These are phyloP conservation scores for Megalonaias nervosa DNA, from an alignment of 1,140 invertebrate genomes.

Conservation along the genomic window DNA sequence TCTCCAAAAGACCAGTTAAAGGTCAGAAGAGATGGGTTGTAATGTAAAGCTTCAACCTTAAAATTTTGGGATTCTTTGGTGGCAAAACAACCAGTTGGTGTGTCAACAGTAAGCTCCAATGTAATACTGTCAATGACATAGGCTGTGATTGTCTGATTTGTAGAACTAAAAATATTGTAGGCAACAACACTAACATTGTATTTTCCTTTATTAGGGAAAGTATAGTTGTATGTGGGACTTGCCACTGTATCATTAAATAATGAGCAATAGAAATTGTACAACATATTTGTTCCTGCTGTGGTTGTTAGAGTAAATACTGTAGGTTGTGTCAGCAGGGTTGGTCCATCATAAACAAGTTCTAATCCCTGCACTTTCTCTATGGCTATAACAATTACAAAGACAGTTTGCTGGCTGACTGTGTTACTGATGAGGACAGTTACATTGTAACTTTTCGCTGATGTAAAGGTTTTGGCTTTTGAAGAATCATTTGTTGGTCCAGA, in stretches of 20 bases:
- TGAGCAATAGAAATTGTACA: slow-evolving; percentile 34
- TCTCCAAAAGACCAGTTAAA: slow-evolving; percentile 42
- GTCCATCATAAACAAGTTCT: slow-evolving; percentile 40
- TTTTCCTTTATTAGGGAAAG: slow-evolving; percentile 25
- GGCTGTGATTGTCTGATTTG: slow-evolving; percentile 8
- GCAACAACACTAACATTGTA: slow-evolving; percentile 34
- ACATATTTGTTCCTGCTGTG: slow-evolving; percentile 30
- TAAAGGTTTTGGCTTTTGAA: slow-evolving; percentile 16
- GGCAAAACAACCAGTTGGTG: slow-evolving; percentile 9
- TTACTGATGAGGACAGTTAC: slow-evolving; percentile 28
- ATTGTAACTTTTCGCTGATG: slow-evolving; percentile 25
- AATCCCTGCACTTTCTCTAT: slow-evolving; percentile 28
- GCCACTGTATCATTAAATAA: slow-evolving; percentile 7
- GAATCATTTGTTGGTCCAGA: not conserved
- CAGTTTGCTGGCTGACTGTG: slow-evolving; percentile 16
- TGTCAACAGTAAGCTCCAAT: slow-evolving; percentile 14
- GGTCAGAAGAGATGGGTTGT: slow-evolving; percentile 12
- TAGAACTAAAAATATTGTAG: slow-evolving; percentile 32
- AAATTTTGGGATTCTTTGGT: slow-evolving; percentile 1
- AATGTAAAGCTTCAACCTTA: slow-evolving; percentile 26
- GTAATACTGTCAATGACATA: slow-evolving; percentile 33
- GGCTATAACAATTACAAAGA: slow-evolving; percentile 10
- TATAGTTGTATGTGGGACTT: slow-evolving; percentile 10
- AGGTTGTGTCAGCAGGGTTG: slow-evolving; percentile 30
- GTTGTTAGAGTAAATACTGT: slow-evolving; percentile 31